phyloP scores from a whole-genome alignment of 1,140 invertebrate genomes.

The Drosophila varians region DNA sequence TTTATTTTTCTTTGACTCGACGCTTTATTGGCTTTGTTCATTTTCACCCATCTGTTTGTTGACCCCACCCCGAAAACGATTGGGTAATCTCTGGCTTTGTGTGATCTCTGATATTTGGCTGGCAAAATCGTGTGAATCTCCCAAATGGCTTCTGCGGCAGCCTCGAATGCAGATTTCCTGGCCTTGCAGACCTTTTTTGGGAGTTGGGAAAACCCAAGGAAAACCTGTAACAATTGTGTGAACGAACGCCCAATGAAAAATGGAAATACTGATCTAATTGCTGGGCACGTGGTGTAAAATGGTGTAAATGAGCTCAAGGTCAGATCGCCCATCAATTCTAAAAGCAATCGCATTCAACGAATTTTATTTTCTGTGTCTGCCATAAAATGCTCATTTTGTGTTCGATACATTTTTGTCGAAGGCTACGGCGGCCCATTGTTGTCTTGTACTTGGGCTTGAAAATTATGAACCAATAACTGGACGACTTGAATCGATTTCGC shows the following conservation, averaged over 20 bases:
- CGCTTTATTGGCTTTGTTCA: slow-evolving; percentile 66
- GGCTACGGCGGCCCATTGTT: slow-evolving; percentile 24
- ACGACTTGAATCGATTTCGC: slow-evolving; percentile 7
- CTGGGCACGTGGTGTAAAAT: slow-evolving; percentile 39
- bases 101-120: slow-evolving; percentile 28
- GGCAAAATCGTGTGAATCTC: slow-evolving; percentile 21
- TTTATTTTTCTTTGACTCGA: slow-evolving; percentile 2
- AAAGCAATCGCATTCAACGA: slow-evolving; percentile 18
- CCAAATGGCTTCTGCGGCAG: slow-evolving; percentile 9
- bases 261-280: slow-evolving; percentile 59
- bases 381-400: slow-evolving; percentile 31
- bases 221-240: slow-evolving; percentile 35
- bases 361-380: slow-evolving; percentile 10
- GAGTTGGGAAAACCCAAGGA: slow-evolving; percentile 13
- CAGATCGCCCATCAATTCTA: slow-evolving; percentile 37
- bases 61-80: slow-evolving; percentile 49
- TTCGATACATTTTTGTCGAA: slow-evolving; percentile 28
- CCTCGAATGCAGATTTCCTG: slow-evolving; percentile 40
- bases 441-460: slow-evolving; percentile 14
- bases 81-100: slow-evolving; percentile 50
- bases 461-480: slow-evolving; percentile 12
- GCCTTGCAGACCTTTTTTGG: slow-evolving; percentile 15
- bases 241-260: slow-evolving; percentile 37
- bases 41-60: slow-evolving; percentile 60
- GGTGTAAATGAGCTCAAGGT: slow-evolving; percentile 51